phyloP scores from a whole-genome alignment of 1,140 invertebrate species.

The Solenopsis invicta region DNA sequence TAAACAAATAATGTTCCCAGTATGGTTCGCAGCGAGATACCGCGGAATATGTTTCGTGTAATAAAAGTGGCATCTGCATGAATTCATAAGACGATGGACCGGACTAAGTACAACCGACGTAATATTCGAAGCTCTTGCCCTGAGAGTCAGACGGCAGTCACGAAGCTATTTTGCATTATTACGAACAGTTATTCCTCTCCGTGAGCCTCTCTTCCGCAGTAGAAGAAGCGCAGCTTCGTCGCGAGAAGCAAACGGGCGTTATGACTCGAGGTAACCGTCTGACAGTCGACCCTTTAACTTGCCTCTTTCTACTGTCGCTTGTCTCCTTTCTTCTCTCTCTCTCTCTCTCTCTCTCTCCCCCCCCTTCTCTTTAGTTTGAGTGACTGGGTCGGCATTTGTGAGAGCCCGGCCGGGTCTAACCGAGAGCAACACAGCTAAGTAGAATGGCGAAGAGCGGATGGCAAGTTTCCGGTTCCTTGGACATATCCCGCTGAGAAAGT shows the following conservation, averaged over 20 bases:
- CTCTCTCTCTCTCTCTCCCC: too few relatives aligned
- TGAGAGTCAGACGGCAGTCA: conserved; percentile 44
- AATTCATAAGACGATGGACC: conserved; percentile 61
- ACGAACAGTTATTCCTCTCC: conserved; percentile 65
- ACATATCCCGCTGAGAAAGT: conserved; percentile 79
- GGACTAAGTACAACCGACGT: conserved; percentile 51
- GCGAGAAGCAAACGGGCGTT: conserved; percentile 56
- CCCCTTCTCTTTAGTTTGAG: conserved; percentile 28
- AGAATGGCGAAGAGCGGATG: conserved; percentile 37
- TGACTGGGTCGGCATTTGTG: conserved; percentile 70
- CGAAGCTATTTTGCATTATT: conserved; percentile 70
- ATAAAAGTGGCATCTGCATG: conserved; percentile 61
- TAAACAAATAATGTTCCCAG: conserved; percentile 28
- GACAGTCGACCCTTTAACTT: conserved; percentile 66
- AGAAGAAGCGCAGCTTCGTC: conserved; percentile 54
- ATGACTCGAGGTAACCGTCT: conserved; percentile 65
- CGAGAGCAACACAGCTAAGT: conserved; percentile 42
- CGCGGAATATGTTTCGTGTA: conserved; percentile 49
- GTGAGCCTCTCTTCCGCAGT: conserved; percentile 9
- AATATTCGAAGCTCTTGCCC: conserved; percentile 60
- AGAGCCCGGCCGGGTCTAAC: conserved; percentile 60
- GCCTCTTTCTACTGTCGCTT: conserved; percentile 46
- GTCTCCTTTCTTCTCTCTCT: conserved; percentile 21
- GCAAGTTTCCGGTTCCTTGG: conserved; percentile 79
- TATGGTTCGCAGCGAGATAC: background rate